phyloP scores from a whole-genome alignment of 2,797 vertebrate genomes.

The Delichon dasypus region DNA sequence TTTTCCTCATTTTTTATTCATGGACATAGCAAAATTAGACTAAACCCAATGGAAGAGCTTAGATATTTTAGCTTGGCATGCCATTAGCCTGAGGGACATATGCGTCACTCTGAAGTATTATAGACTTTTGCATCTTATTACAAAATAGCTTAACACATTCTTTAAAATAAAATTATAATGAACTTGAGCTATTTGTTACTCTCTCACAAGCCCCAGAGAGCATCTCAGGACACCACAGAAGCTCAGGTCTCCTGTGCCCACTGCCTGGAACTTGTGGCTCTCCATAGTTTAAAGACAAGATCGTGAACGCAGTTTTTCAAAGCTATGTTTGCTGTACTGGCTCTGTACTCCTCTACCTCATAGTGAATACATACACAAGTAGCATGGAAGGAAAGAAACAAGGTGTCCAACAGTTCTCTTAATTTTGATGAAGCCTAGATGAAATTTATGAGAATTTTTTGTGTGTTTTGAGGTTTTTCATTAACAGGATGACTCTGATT shows the following conservation, averaged over 20 bases:
- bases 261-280: not conserved
- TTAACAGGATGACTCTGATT: not conserved
- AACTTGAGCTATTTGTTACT: not conserved
- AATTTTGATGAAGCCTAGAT: not conserved
- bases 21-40: not conserved
- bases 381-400: not conserved
- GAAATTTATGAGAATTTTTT: not conserved
- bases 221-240: not conserved
- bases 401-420: not conserved
- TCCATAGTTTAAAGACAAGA: not conserved
- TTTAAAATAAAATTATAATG: not conserved
- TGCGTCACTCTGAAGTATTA: not conserved
- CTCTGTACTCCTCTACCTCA: not conserved
- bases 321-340: not conserved
- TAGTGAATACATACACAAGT: not conserved
- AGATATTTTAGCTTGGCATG: not conserved
- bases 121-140: not conserved
- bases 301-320: not conserved
- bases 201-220: not conserved
- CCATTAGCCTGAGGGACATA: not conserved
- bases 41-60: not conserved
- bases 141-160: not conserved
- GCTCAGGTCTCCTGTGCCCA: rapidly evolving
- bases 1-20: not conserved
- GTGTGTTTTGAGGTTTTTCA: not conserved